Base-by-base conservation (phyloP, 2,113 vertebrate species). In the Upupa epops region DNA sequence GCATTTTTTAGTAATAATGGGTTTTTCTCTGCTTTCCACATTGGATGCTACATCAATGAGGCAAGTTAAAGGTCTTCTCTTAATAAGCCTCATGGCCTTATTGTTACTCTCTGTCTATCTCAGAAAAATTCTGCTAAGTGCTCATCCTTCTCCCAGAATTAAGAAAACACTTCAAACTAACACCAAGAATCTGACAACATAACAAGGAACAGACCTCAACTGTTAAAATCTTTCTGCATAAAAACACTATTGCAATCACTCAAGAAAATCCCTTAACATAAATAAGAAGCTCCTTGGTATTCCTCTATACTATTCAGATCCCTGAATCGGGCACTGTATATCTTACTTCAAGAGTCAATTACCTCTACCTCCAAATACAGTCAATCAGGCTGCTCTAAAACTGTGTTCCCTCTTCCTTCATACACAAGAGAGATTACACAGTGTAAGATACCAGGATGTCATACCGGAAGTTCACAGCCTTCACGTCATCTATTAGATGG, bases 341-440 rank as follows among this genome's bases (percentile, higher is more conserved):
- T 9, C 7, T 28, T 56, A 32, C 51, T 56, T 46, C 20, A 86
- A 59, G 34, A 32, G 21, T 10, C 34, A 58, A 20, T 59, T 64
- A 68, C 31, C 31, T 56, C 59, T 70, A 29, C 8, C 81, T 68
- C 45, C 21, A 84, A 20, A 63, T 8, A 58, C 0, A 70, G 52
- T 64, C 56, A 64, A 14, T 74, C 56, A 64, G 3, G 7, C 32
- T 83, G 72, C 21, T 83, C 32, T 28, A 48, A 28, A 45, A 31
- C 9, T 2, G 1, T 4, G 4, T 32, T 68, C 69, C 28, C 36
- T 45, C 17, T 45, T 71, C 65, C 45, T 75, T 34, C 59, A n/a
- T 9, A 72, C 26, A 13, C 0, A 0, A 40, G 9, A 68, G 4
- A 26, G 7, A 52, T 37, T 22, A 84, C 3, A 6, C 21, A 89